Conservation (phyloP, 2,797 vertebrate genomes). For the Enteromius thamalakanensis region DNA sequence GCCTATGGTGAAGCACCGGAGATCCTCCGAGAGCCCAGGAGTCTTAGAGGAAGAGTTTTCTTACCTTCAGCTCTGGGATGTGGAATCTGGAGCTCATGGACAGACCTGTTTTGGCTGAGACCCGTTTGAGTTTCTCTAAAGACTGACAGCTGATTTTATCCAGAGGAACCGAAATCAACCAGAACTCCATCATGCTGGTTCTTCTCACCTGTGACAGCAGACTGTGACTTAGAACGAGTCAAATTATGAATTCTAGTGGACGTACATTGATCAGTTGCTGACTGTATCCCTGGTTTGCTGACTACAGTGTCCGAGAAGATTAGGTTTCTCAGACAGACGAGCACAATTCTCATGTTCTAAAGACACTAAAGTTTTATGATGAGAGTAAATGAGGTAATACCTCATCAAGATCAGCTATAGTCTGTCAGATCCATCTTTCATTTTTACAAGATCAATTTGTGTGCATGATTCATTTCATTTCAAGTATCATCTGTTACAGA, state of each 20-base stretch:
- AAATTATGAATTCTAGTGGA: not conserved
- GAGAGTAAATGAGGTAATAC: slow-evolving; percentile 27
- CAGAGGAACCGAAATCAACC: slow-evolving; percentile 92
- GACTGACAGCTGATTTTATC: slow-evolving; percentile 88
- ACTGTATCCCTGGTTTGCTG: slow-evolving; percentile 35
- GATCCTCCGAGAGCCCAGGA: not conserved
- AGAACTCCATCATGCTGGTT: slow-evolving; percentile 83
- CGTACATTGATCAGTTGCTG: not conserved
- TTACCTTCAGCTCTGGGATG: slow-evolving; percentile 95
- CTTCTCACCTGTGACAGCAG: slow-evolving; percentile 49
- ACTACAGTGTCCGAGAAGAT: slow-evolving; percentile 50
- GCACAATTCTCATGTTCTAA: slow-evolving; percentile 33
- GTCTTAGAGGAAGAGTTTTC: slow-evolving; percentile 28
- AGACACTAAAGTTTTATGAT: slow-evolving; percentile 41
- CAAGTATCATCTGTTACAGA: not conserved
- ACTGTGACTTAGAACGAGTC: slow-evolving; percentile 24
- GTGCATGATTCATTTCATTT: not conserved
- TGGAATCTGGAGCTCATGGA: slow-evolving; percentile 86
- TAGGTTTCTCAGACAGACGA: slow-evolving; percentile 51
- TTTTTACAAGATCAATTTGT: not conserved
- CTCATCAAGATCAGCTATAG: not conserved
- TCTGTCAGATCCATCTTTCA: not conserved
- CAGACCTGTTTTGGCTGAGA: slow-evolving; percentile 83
- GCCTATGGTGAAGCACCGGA: not conserved
- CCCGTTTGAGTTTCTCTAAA: slow-evolving; percentile 86